Base-by-base conservation (phyloP, 2,888 invertebrate species). In the Lasioglossum villosulum region DNA sequence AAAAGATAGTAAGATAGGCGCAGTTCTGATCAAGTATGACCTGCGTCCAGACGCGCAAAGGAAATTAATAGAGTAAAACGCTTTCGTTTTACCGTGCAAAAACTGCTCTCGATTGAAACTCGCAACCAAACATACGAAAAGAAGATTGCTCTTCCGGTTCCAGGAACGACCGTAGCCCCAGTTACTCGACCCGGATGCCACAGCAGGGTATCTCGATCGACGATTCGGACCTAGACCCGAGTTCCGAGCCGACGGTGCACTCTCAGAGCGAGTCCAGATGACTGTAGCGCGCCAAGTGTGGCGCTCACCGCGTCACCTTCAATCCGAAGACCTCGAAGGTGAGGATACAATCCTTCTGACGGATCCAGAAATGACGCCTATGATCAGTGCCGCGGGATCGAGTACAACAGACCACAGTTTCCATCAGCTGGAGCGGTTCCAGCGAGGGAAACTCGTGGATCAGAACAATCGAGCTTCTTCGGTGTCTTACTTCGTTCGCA, bases 201-300 rank as follows among this genome's bases (percentile, higher is more conserved):
- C 92, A 94, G 79, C 94, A 94, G 83, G 94, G 94, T 23, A 91
- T 92, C 73, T 95, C 94, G 83, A 93, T 95, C 90, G 95, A 95
- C 86, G 95, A 95, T 81, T 95, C 95, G 48, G 95, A 95, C 87
- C 94, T 92, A 39, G 94, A 95, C 84, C 94, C 92, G n/a, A 86
- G 88, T 72, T 92, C 93, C 39, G 94, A 94, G 80, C 92, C 92
- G 84, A 94, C 93, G 86, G 86, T 92, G 79, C 93, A 94, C 84
- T 94, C 94, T 80, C 94, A 94, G 79, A 94, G 94, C 86, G 95
- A 94, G 84, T 94, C 94, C 86, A 95, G 94, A 92, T 95, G 94
- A 95, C 94, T 94, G 91, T 94, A 94, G 93, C 93, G 89, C 81
- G 87, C 87, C 90, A 89, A 91, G 89, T 83, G 92, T 84, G 93